Evolutionary conservation across 2,888 invertebrate genomes (phyloP), one percentile per base, ranked within the genome.

Genomic region (Aproaerema taeniolella): DNA sequence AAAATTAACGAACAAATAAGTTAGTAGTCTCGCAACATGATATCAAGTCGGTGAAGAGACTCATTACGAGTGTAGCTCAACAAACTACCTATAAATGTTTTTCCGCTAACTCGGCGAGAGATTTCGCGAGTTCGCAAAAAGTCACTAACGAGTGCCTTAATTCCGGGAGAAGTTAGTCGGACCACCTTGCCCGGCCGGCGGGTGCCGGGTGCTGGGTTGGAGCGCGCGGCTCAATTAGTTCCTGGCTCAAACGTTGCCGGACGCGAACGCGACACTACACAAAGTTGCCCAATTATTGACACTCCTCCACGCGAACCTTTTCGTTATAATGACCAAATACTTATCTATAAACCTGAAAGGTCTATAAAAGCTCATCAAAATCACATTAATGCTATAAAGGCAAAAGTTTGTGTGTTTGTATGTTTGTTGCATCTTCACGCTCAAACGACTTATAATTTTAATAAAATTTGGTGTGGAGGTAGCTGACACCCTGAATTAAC

Each of bases 81-180:
- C 55, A 61, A 63, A 65, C 65, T 61, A 63, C 49, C 58, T 46
- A 59, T 66, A 67, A 71, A 71, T 69, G 67, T 69, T 74, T 73
- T 67, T 64, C 56, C 55, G 53, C 60, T 50, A 70, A 73, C 62
- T 73, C 67, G 49, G 62, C 55, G 53, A 64, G 68, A 75, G 77
- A 77, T 77, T 74, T 69, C 58, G 64, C 63, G 60, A 65, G 66
- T 63, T 64, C 61, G 65, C 75, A 74, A 75, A 78, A 80, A 79
- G 71, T 75, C 68, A 51, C 67, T 78, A 80, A 81, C 78, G 78
- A 80, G 76, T 68, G 67, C 61, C 70, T 79, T 76, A 78, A 79
- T 76, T 69, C 71, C 54, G 59, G 53, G 50, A 57, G 59, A 75
- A 81, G 78, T 79, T 76, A 52, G 59, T 39, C 56, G 56, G 41